Conservation (phyloP, 2,888 invertebrate species). For the Parthenolecanium corni region DNA sequence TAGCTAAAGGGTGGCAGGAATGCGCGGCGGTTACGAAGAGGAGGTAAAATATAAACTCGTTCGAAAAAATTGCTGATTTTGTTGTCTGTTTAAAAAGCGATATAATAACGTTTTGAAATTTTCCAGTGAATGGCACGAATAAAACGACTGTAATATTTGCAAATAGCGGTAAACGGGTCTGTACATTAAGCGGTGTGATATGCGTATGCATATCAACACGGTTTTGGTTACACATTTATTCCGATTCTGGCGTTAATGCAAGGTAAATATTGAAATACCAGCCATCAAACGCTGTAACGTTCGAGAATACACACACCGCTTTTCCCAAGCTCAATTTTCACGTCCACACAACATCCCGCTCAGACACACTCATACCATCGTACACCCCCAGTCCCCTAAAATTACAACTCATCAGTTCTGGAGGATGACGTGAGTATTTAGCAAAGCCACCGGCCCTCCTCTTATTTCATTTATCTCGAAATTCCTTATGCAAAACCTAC, state of each 20-base stretch:
- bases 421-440: no score
- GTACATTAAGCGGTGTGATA: conserved; percentile 19
- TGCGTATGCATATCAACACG: conserved; percentile 19
- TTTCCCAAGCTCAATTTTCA: not conserved
- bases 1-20: no score
- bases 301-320: not conserved
- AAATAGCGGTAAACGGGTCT: conserved; percentile 8
- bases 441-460: no score
- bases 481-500: not conserved
- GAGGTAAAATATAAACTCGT: no score
- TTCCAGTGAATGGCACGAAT: conserved; percentile 6
- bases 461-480: not conserved
- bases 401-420: no score
- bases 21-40: no score
- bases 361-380: no score
- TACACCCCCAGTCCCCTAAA: not conserved
- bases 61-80: no score
- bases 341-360: no score
- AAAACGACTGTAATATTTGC: conserved; percentile 11
- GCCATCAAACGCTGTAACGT: not conserved
- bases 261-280: conserved; percentile 25
- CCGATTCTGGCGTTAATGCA: conserved; percentile 20
- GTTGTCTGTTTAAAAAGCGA: no score
- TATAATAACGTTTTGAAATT: not conserved
- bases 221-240: conserved; percentile 28